Conservation (phyloP, 2,888 invertebrate species). For the Caenorhabditis panamensis region DNA sequence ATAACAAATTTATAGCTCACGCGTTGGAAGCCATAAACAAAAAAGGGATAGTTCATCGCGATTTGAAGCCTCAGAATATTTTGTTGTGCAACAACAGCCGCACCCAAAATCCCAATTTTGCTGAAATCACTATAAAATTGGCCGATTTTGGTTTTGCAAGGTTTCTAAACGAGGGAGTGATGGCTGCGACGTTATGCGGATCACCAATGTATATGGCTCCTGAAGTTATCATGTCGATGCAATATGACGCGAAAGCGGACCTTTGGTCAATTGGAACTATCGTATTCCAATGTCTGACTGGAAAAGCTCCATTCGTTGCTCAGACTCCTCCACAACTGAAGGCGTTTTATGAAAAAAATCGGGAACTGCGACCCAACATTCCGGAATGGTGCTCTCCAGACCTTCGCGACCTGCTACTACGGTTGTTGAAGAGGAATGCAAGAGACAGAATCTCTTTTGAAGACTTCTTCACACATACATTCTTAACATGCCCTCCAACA, state of each 20-base stretch:
- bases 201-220: slow-evolving; percentile 99
- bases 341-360: slow-evolving; percentile 95
- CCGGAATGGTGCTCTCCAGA: slow-evolving; percentile 94
- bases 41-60: slow-evolving; percentile 98
- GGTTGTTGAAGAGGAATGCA: slow-evolving; percentile 91
- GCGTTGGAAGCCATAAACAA: slow-evolving; percentile 97
- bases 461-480: slow-evolving; percentile 94
- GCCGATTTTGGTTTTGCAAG: slow-evolving; percentile 98
- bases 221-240: slow-evolving; percentile 93
- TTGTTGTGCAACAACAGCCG: slow-evolving; percentile 86
- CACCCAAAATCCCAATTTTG: slow-evolving; percentile 86
- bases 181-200: slow-evolving; percentile 99
- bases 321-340: slow-evolving; percentile 97
- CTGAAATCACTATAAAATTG: slow-evolving; percentile 95
- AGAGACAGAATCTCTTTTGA: slow-evolving; percentile 95
- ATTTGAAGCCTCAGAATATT: slow-evolving; percentile 99
- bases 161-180: slow-evolving; percentile 97
- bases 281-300: slow-evolving; percentile 97
- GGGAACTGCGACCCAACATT: slow-evolving; percentile 85
- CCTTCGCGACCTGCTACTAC: slow-evolving; percentile 88
- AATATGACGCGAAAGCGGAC: slow-evolving; percentile 99
- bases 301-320: slow-evolving; percentile 96
- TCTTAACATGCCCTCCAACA: slow-evolving; percentile 83
- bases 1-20: slow-evolving; percentile 86
- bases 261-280: slow-evolving; percentile 99